Percentiles rank a stretch among this genome's conserved stretches.
These are phyloP conservation scores for Patiria pectinifera DNA, from an alignment of 53 echinoderm and acorn worm genomes.

Conservation along the genomic window DNA sequence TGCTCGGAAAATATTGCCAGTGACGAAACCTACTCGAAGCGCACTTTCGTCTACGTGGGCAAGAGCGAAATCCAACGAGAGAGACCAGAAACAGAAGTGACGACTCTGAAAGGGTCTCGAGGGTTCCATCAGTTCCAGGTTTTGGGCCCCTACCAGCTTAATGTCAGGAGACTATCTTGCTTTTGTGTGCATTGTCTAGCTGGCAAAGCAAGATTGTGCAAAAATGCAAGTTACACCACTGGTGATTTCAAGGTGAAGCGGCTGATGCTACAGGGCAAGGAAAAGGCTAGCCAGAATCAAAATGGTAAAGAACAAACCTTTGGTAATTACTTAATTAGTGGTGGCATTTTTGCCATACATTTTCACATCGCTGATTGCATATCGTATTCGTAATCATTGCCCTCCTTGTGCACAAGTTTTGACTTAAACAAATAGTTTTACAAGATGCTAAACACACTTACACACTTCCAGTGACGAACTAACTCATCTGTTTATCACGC, in stretches of 20 bases:
- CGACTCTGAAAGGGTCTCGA: slow-evolving; percentile 59
- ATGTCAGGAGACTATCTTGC: slow-evolving; percentile 50
- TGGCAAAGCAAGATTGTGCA: background rate
- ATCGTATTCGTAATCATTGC: no score
- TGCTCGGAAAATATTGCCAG: slow-evolving; percentile 36
- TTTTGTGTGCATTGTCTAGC: slow-evolving; percentile 46
- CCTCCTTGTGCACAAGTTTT: no score
- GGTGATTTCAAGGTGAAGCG: background rate
- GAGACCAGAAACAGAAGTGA: slow-evolving; percentile 50
- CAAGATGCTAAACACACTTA: no score
- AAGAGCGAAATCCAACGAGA: slow-evolving; percentile 47
- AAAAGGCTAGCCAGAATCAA: background rate
- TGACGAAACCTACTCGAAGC: slow-evolving; percentile 13
- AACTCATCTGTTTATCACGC: no score
- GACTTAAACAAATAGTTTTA: no score
- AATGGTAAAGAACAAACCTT: background rate
- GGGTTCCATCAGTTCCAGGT: slow-evolving; percentile 45
- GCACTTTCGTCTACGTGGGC: slow-evolving; percentile 33
- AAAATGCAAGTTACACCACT: background rate
- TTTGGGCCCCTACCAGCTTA: slow-evolving; percentile 24
- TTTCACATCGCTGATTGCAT: no score
- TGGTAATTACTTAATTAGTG: background rate
- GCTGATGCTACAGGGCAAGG: background rate
- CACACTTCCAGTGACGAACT: no score
- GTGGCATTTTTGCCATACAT: no score